Percentiles rank a stretch among this genome's conserved stretches.
Evolutionary conservation across 2,797 vertebrate species (phyloP).

Genomic region (Sebastolobus altivelis): DNA sequence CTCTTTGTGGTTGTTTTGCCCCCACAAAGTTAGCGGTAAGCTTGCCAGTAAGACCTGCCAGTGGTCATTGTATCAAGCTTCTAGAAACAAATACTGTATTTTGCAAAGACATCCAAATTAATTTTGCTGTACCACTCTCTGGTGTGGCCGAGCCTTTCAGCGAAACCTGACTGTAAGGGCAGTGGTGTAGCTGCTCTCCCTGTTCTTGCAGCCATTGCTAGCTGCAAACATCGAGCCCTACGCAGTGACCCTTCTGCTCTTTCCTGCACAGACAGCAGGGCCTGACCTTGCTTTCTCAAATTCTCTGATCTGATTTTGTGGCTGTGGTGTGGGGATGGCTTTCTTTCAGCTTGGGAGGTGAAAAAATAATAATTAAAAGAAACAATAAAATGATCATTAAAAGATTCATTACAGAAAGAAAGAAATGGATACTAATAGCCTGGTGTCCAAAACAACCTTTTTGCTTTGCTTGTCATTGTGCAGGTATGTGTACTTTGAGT

Average conservation of each 20-base stretch:
- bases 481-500: too few relatives aligned
- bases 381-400: too few relatives aligned
- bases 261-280: background rate
- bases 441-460: background rate
- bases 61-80: background rate
- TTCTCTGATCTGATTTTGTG: background rate
- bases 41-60: background rate
- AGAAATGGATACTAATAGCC: background rate
- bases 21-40: too few relatives aligned
- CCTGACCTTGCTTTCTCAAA: background rate
- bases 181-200: background rate
- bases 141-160: background rate
- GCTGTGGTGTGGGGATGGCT: background rate
- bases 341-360: background rate
- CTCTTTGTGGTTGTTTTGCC: too few relatives aligned
- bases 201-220: background rate
- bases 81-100: background rate
- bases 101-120: background rate
- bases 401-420: background rate
- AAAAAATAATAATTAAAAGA: background rate
- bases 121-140: background rate
- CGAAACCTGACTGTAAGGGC: background rate
- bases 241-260: background rate
- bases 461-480: background rate
- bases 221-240: background rate